phyloP scores from a whole-genome alignment of 2,113 vertebrate species.

The Panthera tigris region DNA sequence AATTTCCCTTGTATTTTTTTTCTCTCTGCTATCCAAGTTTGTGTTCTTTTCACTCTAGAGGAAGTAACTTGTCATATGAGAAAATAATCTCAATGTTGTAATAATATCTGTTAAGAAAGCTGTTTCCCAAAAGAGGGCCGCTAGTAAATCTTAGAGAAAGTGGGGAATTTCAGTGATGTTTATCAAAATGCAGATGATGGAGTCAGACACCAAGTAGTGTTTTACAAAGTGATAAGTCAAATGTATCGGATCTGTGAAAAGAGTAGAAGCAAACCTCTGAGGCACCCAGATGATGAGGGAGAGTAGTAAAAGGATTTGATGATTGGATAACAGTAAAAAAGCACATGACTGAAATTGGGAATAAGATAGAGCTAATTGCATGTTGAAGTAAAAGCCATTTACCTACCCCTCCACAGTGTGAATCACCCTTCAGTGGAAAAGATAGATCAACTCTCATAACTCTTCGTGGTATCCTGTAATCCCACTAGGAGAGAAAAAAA shows the following conservation, averaged over 20 bases:
- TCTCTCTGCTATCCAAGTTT: neutral
- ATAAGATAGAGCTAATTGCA: neutral
- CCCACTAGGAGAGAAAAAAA: slow-evolving; percentile 16
- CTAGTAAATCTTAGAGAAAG: neutral
- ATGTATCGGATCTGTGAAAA: neutral
- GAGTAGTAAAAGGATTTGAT: neutral
- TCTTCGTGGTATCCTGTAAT: neutral
- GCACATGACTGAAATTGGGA: neutral
- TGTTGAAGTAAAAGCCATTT: neutral
- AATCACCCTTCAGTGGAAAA: neutral
- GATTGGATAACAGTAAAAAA: neutral
- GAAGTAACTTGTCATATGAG: neutral
- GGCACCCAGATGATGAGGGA: neutral
- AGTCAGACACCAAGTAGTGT: neutral
- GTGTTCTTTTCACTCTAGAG: neutral
- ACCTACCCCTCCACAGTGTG: neutral
- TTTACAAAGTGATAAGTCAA: neutral
- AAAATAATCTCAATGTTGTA: neutral
- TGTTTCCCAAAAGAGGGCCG: too few relatives aligned
- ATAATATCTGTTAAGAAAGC: neutral
- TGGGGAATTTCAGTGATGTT: neutral
- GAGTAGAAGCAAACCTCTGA: neutral
- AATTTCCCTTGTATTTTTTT: neutral
- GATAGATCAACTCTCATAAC: neutral
- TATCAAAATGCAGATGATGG: neutral